These are phyloP conservation scores for Catharus ustulatus DNA, from an alignment of 2,797 vertebrate genomes.

Conservation along the genomic window DNA sequence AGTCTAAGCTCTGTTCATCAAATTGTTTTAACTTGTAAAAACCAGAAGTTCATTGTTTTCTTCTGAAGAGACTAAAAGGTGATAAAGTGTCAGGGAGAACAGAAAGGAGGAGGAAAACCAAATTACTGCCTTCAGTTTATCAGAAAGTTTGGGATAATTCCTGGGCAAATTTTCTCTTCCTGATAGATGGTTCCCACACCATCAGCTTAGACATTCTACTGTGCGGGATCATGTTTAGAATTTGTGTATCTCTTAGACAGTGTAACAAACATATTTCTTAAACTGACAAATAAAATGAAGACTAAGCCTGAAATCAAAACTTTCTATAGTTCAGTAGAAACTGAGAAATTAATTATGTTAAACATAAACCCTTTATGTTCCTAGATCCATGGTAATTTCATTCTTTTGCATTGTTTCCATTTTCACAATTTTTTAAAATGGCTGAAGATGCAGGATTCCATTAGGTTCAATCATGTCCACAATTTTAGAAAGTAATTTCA, in stretches of 20 bases:
- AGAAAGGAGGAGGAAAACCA: neutral
- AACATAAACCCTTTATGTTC: neutral
- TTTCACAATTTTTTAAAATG: neutral
- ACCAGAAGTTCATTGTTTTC: constrained; percentile 26
- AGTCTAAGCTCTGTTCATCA: constrained; percentile 28
- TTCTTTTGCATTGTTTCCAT: neutral
- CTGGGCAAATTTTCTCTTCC: neutral
- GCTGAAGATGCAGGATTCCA: neutral
- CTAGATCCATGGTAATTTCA: neutral
- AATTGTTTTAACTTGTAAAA: constrained; percentile 49
- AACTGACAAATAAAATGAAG: neutral
- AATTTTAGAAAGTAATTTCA: neutral
- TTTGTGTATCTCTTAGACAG: neutral
- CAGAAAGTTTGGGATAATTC: neutral
- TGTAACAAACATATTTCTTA: neutral
- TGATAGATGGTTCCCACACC: neutral
- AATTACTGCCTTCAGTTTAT: neutral
- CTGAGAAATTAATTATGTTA: neutral
- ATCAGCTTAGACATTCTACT: neutral
- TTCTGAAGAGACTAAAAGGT: neutral
- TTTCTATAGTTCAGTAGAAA: neutral
- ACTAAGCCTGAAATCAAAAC: neutral
- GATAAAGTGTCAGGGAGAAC: neutral
- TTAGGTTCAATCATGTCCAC: neutral
- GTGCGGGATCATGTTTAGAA: neutral